Evolutionary conservation across 2,888 invertebrate genomes (phyloP).

Genomic region (Lasioglossum malachurum): DNA sequence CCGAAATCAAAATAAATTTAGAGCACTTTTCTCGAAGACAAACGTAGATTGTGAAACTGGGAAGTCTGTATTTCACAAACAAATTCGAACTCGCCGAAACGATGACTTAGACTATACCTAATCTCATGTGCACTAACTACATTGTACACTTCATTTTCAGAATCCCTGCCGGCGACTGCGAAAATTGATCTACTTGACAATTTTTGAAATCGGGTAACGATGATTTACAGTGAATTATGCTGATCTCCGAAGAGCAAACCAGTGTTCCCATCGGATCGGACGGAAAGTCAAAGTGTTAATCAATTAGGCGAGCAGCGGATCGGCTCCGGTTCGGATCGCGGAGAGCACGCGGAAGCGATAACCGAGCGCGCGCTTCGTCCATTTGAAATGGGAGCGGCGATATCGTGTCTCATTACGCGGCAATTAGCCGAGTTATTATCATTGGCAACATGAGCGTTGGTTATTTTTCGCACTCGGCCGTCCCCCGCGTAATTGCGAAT

Average conservation of each 20-base stretch:
- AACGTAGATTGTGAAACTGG: no score
- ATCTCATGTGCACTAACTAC: no score
- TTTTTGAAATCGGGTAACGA: no score
- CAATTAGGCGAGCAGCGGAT: not conserved
- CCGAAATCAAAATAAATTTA: no score
- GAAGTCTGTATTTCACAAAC: no score
- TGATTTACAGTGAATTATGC: not conserved
- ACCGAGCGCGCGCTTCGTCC: conserved; percentile 7
- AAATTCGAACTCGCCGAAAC: no score
- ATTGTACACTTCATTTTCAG: no score
- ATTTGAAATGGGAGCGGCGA: conserved; percentile 17
- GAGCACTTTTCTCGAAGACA: no score
- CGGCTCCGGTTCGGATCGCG: not conserved
- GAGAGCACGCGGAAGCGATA: conserved; percentile 41
- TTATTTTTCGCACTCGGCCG: conserved; percentile 16
- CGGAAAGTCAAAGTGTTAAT: not conserved
- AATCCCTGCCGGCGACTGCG: no score
- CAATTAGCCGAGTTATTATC: conserved; percentile 40
- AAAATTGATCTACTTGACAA: no score
- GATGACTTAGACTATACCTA: no score
- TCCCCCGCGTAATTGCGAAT: conserved; percentile 26
- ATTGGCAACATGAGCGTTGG: not conserved
- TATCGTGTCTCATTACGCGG: conserved; percentile 34
- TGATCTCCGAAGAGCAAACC: not conserved
- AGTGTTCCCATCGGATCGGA: not conserved